Evolutionary conservation across 2,888 invertebrate genomes (phyloP).

Genomic region (Rhingia rostrata): DNA sequence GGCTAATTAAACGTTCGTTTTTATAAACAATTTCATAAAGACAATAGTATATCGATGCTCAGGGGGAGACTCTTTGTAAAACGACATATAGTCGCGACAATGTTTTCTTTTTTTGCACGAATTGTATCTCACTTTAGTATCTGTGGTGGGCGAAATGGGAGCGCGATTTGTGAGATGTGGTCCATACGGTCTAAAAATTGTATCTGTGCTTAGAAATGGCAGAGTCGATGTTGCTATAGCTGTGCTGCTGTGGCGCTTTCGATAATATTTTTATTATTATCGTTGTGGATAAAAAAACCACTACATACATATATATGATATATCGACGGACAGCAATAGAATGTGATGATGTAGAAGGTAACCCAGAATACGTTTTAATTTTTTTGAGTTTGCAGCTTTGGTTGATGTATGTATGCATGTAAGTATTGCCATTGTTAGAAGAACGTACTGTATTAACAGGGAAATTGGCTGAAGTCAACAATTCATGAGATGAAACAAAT

Average conservation of each 20-base stretch:
- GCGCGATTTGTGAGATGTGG: constrained; percentile 29
- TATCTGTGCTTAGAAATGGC: constrained; percentile 31
- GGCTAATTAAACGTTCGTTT: constrained; percentile 5
- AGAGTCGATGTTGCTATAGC: constrained; percentile 33
- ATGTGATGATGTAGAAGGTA: constrained; percentile 50
- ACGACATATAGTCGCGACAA: constrained; percentile 45
- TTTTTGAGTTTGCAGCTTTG: constrained; percentile 6
- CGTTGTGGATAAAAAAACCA: constrained; percentile 34
- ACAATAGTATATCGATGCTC: neutral
- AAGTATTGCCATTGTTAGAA: constrained; percentile 5
- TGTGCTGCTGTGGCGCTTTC: constrained; percentile 35
- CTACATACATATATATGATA: neutral
- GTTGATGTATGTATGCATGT: neutral
- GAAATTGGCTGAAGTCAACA: too few species aligned
- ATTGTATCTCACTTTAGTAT: neutral
- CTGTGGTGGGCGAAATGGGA: neutral
- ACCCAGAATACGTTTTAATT: constrained; percentile 36
- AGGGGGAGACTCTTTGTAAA: constrained; percentile 3
- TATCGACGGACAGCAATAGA: constrained; percentile 14
- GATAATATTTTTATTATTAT: constrained; percentile 41
- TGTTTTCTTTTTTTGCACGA: neutral
- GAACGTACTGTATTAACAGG: neutral
- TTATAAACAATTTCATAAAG: neutral
- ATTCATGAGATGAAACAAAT: too few species aligned
- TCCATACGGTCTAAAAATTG: constrained; percentile 51